A percentile compares a stretch with the other conserved stretches of the same genome.
These are phyloP conservation scores for Brachyalestes nurse DNA, from an alignment of 2,797 vertebrate genomes.

Conservation along the genomic window DNA sequence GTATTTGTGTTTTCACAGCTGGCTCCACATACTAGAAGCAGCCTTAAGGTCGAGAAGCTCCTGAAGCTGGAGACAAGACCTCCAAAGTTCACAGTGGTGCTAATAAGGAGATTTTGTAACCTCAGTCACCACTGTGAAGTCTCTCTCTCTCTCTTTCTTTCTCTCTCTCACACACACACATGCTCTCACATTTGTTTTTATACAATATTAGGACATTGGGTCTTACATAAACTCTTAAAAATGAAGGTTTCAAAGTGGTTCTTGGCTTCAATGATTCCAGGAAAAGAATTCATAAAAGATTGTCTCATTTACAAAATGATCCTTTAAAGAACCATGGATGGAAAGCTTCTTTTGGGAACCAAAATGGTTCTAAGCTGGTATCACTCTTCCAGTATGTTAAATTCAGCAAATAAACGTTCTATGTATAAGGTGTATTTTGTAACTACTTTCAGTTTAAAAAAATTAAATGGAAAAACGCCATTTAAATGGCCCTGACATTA, in stretches of 20 bases:
- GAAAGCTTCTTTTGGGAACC: no score
- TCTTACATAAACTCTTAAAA: background rate
- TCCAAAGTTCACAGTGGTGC: slow-evolving; percentile 45
- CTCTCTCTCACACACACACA: background rate
- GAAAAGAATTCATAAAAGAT: no score
- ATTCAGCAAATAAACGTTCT: no score
- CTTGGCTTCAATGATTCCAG: background rate
- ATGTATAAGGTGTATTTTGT: no score
- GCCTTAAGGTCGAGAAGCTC: slow-evolving; percentile 59
- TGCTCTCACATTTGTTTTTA: slow-evolving; percentile 10
- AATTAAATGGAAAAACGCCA: background rate
- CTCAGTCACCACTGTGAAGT: slow-evolving; percentile 17
- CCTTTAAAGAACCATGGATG: background rate
- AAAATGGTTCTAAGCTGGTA: no score
- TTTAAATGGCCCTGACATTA: background rate
- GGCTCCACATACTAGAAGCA: slow-evolving; percentile 63
- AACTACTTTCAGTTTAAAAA: background rate
- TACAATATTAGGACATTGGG: background rate
- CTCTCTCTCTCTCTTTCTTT: no score
- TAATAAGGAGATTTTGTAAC: slow-evolving; percentile 59
- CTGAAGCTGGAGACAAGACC: slow-evolving; percentile 48
- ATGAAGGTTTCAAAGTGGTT: background rate
- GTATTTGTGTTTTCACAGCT: slow-evolving; percentile 81
- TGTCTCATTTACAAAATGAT: no score
- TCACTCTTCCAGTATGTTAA: no score